A percentile compares a stretch with the other conserved stretches of the same genome.
These are phyloP conservation scores for Ptychoptera contaminata DNA, from an alignment of 2,888 invertebrate species.

Conservation along the genomic window DNA sequence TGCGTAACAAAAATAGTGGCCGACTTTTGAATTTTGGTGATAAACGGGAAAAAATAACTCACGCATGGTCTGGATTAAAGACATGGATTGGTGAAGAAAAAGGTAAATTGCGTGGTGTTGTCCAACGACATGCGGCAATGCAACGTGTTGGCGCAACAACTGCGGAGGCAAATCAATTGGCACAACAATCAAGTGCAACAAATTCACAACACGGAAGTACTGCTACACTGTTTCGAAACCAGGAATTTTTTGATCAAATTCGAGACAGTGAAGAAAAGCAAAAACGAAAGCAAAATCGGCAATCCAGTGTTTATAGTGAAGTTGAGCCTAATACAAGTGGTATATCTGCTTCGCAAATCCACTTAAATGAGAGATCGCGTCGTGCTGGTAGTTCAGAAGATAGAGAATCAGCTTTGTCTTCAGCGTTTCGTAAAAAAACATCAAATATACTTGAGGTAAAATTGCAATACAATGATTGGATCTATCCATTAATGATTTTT, in stretches of 20 bases:
- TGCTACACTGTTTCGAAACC: slow-evolving; percentile 1
- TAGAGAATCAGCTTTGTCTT: no score
- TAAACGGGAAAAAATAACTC: slow-evolving; percentile 27
- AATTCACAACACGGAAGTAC: not conserved
- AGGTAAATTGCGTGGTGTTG: slow-evolving; percentile 24
- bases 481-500: no score
- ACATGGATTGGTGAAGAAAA: slow-evolving; percentile 30
- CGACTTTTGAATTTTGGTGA: slow-evolving; percentile 23
- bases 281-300: no score
- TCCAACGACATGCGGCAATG: slow-evolving; percentile 26
- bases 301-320: no score
- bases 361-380: no score
- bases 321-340: no score
- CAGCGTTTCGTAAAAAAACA: no score
- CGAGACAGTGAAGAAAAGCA: not conserved
- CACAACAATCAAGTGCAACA: not conserved
- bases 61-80: slow-evolving; percentile 30
- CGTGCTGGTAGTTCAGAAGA: no score
- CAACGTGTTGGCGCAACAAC: slow-evolving; percentile 20
- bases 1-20: slow-evolving; percentile 28
- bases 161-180: not conserved
- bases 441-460: no score
- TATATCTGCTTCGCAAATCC: no score
- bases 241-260: slow-evolving; percentile 5
- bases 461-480: no score